Evolutionary conservation across 2,797 vertebrate species (phyloP), one percentile per base, ranked within the genome.

Genomic region (Hypotaenidia philippensis): DNA sequence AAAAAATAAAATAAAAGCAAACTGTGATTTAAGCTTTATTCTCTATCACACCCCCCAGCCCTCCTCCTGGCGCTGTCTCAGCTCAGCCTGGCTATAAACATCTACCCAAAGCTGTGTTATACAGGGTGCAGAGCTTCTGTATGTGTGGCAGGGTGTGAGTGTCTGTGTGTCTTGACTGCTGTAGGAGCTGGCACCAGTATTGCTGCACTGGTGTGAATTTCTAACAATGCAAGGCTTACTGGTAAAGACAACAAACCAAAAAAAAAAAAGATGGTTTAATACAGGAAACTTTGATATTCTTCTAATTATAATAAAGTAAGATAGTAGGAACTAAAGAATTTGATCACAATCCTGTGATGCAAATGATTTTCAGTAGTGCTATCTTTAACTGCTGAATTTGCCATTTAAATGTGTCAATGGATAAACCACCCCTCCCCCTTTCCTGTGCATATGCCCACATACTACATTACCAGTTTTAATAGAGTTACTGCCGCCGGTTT

Each of bases 1-100:
- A 52, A 10, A 31, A 27, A 65, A 34, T 34, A 34, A 45, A 75
- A 47, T 36, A 7, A 41, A 52, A 55, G 22, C 11, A 32, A 68
- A 17, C 23, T n/a, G 20, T n/a, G 52, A 29, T 32, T 70, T 74
- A 32, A 50, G 14, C 34, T 80, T 92, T 19, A 1, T 83, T 87
- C 6, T 83, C 13, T 1, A 0, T 63, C 26, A 3, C 7, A 5
- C 22, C 21, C 5, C 5, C 29, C 0, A 1, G 6, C 31, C 36
- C 25, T 31, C 7, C 18, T 64, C 15, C 34, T 74, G 53, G 22
- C 80, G 22, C 27, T 65, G 27, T 31, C 50, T 56, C 25, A 41
- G 15, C 32, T 87, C 56, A 10, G 17, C 11, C 20, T 76, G 61
- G 20, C 47, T 52, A 0, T 27, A 6, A 41, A 32, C 1, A 4